Evolutionary conservation across 2,888 invertebrate species (phyloP), one percentile per base, ranked within the genome.

Genomic region (Dyspetes luteomarginatus): DNA sequence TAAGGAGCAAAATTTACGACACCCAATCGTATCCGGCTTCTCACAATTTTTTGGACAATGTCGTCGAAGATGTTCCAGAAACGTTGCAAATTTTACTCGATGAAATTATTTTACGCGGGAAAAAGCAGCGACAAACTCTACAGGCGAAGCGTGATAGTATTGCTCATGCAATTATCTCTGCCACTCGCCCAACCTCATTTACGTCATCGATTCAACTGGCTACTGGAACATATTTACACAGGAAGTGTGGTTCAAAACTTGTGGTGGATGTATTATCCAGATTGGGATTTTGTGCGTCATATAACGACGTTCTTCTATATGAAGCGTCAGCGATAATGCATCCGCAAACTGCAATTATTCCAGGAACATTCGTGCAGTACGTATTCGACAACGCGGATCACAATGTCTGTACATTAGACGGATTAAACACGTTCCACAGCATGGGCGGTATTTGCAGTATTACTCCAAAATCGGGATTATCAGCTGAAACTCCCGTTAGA

Each of bases 231-330:
- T 77, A 83, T 62, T 17, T 83, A 15, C 58, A 73, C 26, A 58
- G 77, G 48, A 68, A 74, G 48, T 60, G 55, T n/a, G 77, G 71
- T 3, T 82, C 77, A 26, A 83, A 65, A 67, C 56, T 77, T 17
- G 26, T 79, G 9, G 68, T 77, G n/a, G 58, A 83, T 19, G 12
- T 74, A 52, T 30, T 82, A 1, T 67, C 56, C 4, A 73, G 67
- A 45, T 48, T 75, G 36, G 81, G 81, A 7, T n/a, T 75, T 5
- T 71, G 45, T 30, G 64, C 78, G 45, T 60, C 68, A 4, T 81
- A 81, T 41, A 24, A 75, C 22, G 55, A 26, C 17, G 48, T 60
- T 15, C 58, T 73, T 41, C 36, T 79, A 12, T 82, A 72, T 36
- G 83, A 83, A 72, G 52, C 69, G n/a, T 69, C 79, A 19, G 24